Evolutionary conservation across 2,888 invertebrate genomes (phyloP), one percentile per base, ranked within the genome.

Genomic region (Eudasyphora cyanicolor): DNA sequence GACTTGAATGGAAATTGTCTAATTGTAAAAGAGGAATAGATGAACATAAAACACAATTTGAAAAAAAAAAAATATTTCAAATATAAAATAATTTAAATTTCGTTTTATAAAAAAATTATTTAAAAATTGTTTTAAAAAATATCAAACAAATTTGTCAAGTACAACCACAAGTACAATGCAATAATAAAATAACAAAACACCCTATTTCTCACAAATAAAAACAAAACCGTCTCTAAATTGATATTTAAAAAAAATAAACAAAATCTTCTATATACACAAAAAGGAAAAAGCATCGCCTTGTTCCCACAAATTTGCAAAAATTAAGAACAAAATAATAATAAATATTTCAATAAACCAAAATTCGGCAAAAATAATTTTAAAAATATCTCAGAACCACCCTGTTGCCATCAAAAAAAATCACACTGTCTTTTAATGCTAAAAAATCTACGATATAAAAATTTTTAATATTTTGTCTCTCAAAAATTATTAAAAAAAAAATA

Each of bases 151-250:
- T 35, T 45, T n/a, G n/a, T 19, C 5, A 57, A 74, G 19, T 10
- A 38, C 8, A 38, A 75, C 14, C 42, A 19, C 2, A 64, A 49
- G 19, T n/a, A 73, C 38, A 73, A 19, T 29, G n/a, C 12, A 73
- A 45, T 7, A 0, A 75, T 2, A 32, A 62, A 75, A 64, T 10
- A 35, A 1, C 38, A 60, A 76, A 32, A 64, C 32, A 51, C 35
- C 29, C 64, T 38, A 67, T 29, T 45, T 74, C 35, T 35, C 57
- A 62, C n/a, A 70, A 38, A 21, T n/a, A n/a, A n/a, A n/a, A n/a
- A n/a, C n/a, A n/a, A n/a, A n/a, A n/a, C n/a, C n/a, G n/a, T n/a
- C n/a, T n/a, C n/a, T n/a, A n/a, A n/a, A n/a, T n/a, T n/a, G n/a
- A n/a, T n/a, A 38, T 38, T 38, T 14, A 8, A 14, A 38, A 8